These are phyloP conservation scores for Arctia plantaginis DNA, from an alignment of 2,888 invertebrate genomes.

Conservation along the genomic window DNA sequence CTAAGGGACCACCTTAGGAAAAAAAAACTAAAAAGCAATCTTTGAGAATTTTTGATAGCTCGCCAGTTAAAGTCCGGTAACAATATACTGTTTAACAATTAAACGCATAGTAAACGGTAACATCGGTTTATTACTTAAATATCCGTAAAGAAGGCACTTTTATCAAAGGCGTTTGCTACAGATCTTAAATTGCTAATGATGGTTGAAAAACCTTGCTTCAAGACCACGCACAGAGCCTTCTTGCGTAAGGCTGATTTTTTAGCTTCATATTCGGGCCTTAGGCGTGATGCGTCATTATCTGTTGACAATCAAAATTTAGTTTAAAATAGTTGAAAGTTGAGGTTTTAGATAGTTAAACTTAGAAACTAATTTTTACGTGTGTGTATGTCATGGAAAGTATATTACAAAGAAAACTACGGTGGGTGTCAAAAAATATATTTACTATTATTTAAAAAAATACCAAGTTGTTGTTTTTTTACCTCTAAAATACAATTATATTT, in stretches of 20 bases:
- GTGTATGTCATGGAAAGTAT: no score
- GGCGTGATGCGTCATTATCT: slow-evolving; percentile 3
- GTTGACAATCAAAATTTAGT: neutral
- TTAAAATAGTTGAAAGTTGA: neutral
- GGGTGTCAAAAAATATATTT: no score
- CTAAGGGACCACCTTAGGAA: no score
- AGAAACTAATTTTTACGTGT: no score
- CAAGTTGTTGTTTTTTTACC: no score
- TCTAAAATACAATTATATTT: no score
- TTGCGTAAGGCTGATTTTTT: slow-evolving; percentile 11
- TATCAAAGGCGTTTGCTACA: slow-evolving; percentile 11
- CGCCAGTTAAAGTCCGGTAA: no score
- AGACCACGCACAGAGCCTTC: slow-evolving; percentile 9
- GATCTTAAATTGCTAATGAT: slow-evolving; percentile 19
- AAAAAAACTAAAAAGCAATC: no score
- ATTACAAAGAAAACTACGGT: no score
- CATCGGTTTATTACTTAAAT: slow-evolving; percentile 12
- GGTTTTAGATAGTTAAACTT: neutral
- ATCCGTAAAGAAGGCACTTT: slow-evolving; percentile 21
- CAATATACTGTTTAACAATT: neutral
- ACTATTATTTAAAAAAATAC: no score
- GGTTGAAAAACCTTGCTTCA: slow-evolving; percentile 8
- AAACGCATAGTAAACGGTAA: neutral
- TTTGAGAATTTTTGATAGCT: no score
- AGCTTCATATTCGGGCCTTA: slow-evolving; percentile 4